A percentile compares a stretch with the other conserved stretches of the same genome.
These are phyloP conservation scores for Hipposideros larvatus DNA, from an alignment of 2,797 vertebrate genomes.

Conservation along the genomic window DNA sequence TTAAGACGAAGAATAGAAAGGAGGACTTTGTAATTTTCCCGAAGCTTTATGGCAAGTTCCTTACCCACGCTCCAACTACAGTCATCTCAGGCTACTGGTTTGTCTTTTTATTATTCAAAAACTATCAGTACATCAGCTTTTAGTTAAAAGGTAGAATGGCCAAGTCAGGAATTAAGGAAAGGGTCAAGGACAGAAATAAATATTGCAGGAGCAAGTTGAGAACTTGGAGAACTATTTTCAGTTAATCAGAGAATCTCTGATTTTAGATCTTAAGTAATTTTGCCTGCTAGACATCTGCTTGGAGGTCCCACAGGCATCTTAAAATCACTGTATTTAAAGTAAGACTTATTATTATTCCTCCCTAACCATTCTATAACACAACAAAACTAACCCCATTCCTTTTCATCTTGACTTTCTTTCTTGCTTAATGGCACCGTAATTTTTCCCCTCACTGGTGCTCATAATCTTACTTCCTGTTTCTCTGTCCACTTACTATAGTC, in stretches of 20 bases:
- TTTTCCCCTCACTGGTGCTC: neutral
- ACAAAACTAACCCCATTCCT: neutral
- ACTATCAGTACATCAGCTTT: neutral
- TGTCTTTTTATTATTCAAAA: slow-evolving; percentile 26
- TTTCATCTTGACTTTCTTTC: slow-evolving; percentile 28
- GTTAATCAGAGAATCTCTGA: slow-evolving; percentile 10
- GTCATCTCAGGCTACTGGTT: slow-evolving; percentile 16
- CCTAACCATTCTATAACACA: neutral
- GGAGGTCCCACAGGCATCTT: neutral
- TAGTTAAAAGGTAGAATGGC: neutral
- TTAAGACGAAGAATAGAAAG: slow-evolving; percentile 71
- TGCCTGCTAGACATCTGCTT: neutral
- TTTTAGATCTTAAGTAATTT: neutral
- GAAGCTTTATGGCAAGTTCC: slow-evolving; percentile 55
- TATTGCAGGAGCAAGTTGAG: neutral
- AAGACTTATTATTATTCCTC: neutral
- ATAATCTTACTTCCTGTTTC: neutral
- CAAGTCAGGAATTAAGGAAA: slow-evolving; percentile 26
- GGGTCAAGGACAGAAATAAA: neutral
- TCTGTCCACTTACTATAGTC: neutral
- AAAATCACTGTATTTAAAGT: neutral
- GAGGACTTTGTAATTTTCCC: slow-evolving; percentile 62
- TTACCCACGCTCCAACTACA: neutral
- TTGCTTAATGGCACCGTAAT: neutral
- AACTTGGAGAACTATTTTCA: slow-evolving; percentile 16